Base-by-base conservation (phyloP, 2,797 vertebrate genomes). In the Jordanella pulchra region DNA sequence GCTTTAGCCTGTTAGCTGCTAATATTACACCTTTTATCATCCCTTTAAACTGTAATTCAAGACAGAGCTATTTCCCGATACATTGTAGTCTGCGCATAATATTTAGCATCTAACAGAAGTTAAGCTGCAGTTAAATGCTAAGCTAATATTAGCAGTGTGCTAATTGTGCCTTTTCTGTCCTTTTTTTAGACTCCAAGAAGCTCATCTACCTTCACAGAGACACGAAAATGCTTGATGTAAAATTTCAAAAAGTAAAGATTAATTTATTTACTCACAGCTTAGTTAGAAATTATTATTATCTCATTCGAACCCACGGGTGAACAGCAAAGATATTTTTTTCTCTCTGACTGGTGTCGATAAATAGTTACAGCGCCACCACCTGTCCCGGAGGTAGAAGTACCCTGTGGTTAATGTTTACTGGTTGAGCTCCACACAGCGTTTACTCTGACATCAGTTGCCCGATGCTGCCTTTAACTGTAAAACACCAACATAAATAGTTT, bases 241-340 rank as follows among this genome's bases (percentile, higher is more conserved):
- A 53, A 7, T 14, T 4, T 9, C 7, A 23, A 7, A 27, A 3
- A 0, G 2, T 2, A 13, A 21, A 55, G 1, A 23, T 21, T 0
- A 1, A 0, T 25, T 28, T 60, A 2, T 50, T 47, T 48, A 75
- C 73, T 65, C 14, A 56, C 67, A n/a, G 4, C 27, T 17, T 47
- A 51, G 4, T 1, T 13, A 42, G 2, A 45, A 13, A 21, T 35
- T 10, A 32, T 3, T 3, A 35, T 21, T 23, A 4, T 35, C 15
- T 60, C 17, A 32, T 30, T 9, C 1, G 56, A 60, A 12, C 15
- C 56, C 1, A 10, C 25, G 50, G 35, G 32, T 3, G 13, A 2
- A 23, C 25, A 23, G 47, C 28, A 66, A 30, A 21, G 21, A n/a
- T 27, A 66, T 23, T 4, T 9, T 6, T 3, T 35, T 32, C 0